A percentile compares a stretch with the other conserved stretches of the same genome.
Evolutionary conservation across 2,888 invertebrate species (phyloP).

Genomic region (Pterostichus madidus): DNA sequence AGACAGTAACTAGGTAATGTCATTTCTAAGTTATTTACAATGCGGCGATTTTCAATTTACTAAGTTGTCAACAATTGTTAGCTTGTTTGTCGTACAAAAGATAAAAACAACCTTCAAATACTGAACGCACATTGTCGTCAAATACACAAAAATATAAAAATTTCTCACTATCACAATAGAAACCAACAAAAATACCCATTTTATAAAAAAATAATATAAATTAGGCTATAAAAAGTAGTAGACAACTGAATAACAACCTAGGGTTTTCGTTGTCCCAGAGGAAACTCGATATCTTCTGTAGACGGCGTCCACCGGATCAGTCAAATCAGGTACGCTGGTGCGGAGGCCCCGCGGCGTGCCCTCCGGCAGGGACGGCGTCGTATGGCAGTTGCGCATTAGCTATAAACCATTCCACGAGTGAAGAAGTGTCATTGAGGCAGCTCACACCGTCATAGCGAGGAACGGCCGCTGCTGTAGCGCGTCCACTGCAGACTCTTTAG

Average conservation of each 20-base stretch:
- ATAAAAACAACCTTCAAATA: constrained; percentile 54
- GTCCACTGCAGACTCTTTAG: constrained; percentile 76
- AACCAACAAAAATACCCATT: constrained; percentile 66
- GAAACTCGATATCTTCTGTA: constrained; percentile 57
- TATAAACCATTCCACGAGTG: constrained; percentile 36
- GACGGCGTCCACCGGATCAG: constrained; percentile 58
- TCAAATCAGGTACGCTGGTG: constrained; percentile 58
- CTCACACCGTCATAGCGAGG: constrained; percentile 80
- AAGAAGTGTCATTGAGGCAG: not conserved
- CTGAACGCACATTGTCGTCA: constrained; percentile 53
- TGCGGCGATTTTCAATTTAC: constrained; percentile 60
- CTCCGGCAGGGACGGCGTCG: constrained; percentile 19
- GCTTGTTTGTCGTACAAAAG: constrained; percentile 35
- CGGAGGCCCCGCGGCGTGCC: constrained; percentile 40
- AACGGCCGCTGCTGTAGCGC: constrained; percentile 78
- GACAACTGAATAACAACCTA: constrained; percentile 56
- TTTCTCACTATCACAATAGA: constrained; percentile 66
- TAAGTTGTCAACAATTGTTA: constrained; percentile 46
- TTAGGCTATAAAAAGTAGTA: constrained; percentile 57
- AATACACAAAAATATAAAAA: constrained; percentile 57
- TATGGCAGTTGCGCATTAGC: constrained; percentile 68
- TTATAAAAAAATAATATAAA: constrained; percentile 62
- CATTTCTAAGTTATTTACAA: constrained; percentile 60
- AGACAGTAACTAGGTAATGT: constrained; percentile 66
- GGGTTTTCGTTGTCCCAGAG: constrained; percentile 62